phyloP scores from a whole-genome alignment of 1,140 invertebrate species.

The Zaprionus ghesquierei region DNA sequence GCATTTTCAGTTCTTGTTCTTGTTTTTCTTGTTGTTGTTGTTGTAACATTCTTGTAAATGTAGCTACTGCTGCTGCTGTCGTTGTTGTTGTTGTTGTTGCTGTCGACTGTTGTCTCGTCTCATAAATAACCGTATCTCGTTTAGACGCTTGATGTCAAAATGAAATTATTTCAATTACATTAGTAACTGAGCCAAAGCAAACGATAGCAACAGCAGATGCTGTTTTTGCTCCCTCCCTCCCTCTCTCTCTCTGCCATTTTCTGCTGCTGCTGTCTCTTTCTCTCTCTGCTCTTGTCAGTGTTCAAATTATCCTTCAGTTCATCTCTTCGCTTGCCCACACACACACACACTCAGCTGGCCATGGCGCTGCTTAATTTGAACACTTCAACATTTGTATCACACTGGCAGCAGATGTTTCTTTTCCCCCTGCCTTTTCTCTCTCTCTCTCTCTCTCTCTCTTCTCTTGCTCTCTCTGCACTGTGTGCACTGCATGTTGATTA shows the following conservation, averaged over 20 bases:
- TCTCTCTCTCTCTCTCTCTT: background rate
- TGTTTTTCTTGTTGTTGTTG: background rate
- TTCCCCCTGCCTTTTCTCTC: background rate
- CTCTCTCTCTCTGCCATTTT: background rate
- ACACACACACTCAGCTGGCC: slow-evolving; percentile 2
- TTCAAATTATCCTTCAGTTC: background rate
- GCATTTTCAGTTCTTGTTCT: background rate
- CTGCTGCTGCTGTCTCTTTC: background rate
- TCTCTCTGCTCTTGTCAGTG: background rate
- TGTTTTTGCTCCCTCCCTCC: background rate
- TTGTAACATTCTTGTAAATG: background rate
- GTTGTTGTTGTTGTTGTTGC: background rate
- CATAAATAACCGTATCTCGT: slow-evolving; percentile 67
- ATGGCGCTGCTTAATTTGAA: slow-evolving; percentile 33
- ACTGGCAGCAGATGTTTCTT: background rate
- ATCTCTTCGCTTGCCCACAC: background rate
- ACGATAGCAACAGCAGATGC: slow-evolving; percentile 21
- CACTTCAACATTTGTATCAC: slow-evolving; percentile 30
- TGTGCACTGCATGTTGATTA: slow-evolving; percentile 28
- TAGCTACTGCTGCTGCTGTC: slow-evolving; percentile 10
- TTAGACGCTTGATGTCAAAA: slow-evolving; percentile 59
- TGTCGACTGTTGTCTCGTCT: slow-evolving; percentile 28
- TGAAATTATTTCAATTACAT: slow-evolving; percentile 76
- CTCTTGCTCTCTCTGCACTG: background rate
- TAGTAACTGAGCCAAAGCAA: slow-evolving; percentile 57